Evolutionary conservation across 2,113 vertebrate species (phyloP).

Genomic region (Phylloscopus trochilus): DNA sequence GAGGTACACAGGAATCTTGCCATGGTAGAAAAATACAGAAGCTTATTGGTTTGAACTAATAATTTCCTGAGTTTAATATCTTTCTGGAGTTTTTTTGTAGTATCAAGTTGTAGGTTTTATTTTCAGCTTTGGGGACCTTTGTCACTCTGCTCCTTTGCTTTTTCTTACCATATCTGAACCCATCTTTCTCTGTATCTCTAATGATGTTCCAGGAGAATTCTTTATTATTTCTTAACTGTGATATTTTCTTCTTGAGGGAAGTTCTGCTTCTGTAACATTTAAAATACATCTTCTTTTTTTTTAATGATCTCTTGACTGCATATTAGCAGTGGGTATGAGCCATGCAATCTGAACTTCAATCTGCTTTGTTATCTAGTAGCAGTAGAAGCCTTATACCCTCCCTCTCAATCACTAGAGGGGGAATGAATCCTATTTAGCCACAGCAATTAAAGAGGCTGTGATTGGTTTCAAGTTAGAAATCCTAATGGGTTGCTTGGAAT

Average conservation of each 20-base stretch:
- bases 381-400: neutral
- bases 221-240: neutral
- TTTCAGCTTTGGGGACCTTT: neutral
- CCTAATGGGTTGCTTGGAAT: neutral
- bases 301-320: neutral
- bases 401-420: neutral
- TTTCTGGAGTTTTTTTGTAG: neutral
- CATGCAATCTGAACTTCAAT: neutral
- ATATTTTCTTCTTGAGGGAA: neutral
- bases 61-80: neutral
- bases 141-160: neutral
- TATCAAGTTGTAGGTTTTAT: neutral
- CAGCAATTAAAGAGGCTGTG: neutral
- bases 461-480: neutral
- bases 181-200: neutral
- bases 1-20: neutral
- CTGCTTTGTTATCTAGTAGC: neutral
- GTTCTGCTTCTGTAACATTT: neutral
- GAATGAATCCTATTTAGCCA: slow-evolving; percentile 1
- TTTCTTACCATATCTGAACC: neutral
- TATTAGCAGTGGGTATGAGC: neutral
- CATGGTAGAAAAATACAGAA: neutral
- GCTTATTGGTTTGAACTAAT: neutral
- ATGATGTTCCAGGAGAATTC: neutral
- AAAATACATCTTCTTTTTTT: neutral